Evolutionary conservation across 2,797 vertebrate genomes (phyloP).

Genomic region (Anomalospiza imberbis): DNA sequence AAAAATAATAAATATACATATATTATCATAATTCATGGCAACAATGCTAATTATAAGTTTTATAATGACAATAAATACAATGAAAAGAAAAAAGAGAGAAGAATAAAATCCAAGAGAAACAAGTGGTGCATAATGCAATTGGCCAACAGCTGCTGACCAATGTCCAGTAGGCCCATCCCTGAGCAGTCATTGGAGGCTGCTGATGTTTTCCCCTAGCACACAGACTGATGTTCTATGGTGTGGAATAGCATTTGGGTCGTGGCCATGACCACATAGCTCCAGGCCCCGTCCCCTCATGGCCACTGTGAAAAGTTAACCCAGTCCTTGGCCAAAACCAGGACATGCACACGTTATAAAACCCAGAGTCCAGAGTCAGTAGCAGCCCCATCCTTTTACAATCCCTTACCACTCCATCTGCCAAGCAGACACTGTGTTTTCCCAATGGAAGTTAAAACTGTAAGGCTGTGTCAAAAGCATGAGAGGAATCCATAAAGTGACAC

Average conservation of each 20-base stretch:
- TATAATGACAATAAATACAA: neutral
- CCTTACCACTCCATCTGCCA: neutral
- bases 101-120: neutral
- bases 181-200: neutral
- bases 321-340: neutral
- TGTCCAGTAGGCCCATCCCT: neutral
- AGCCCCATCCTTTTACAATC: neutral
- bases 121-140: neutral
- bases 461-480: neutral
- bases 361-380: neutral
- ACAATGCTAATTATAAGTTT: neutral
- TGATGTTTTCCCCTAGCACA: neutral
- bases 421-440: neutral
- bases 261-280: neutral
- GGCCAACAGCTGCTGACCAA: neutral
- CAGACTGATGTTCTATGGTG: neutral
- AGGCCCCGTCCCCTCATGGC: accelerated
- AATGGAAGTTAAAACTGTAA: neutral
- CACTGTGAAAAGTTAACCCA: neutral
- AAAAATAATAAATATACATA: neutral
- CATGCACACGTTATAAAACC: neutral
- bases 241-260: neutral
- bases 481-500: neutral
- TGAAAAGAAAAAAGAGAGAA: neutral
- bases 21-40: neutral